Evolutionary conservation across 2,888 invertebrate genomes (phyloP), one percentile per base, ranked within the genome.

Genomic region (Keiferia lycopersicella): DNA sequence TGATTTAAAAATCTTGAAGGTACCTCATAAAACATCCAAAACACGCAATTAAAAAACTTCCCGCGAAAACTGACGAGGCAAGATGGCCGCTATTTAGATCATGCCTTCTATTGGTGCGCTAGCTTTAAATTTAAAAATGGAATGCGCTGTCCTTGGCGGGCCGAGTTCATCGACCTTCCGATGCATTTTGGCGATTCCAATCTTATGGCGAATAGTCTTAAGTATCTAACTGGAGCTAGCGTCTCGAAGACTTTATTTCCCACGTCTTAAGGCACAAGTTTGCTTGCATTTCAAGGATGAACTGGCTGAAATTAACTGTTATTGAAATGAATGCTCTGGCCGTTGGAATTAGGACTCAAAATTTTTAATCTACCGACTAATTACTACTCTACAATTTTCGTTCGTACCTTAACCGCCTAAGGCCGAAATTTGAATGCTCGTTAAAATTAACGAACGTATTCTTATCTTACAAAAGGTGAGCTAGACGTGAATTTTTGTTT

Each of bases 61-160:
- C 84, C 83, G 84, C 83, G 80, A 80, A 86, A 86, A 86, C 81
- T 83, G 87, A 88, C 83, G 85, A 74, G 73, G 74, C 87, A 91
- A 90, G 86, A 91, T 91, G 91, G 91, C 91, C 82, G 86, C 87
- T 89, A 89, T 89, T 91, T 91, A 91, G 91, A 89, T 84, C 83
- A 81, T 81, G 86, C 86, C 84, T 86, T 88, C 90, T 90, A 90
- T 90, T 88, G 90, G 90, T 81, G 85, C 83, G 90, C 91, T 90
- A 91, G 87, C 84, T 83, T 89, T 84, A 82, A 86, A 86, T 85
- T 89, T 87, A 89, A 91, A 91, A 91, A 91, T 88, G 88, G 88
- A 91, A 90, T 91, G 91, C 91, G 86, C 87, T 91, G 91, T 91
- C 91, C 91, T 91, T 91, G 91, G 90, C 78, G 76, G 78, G 78